Evolutionary conservation across 2,888 invertebrate species (phyloP).

Genomic region (Cyrtodaria siliqua): DNA sequence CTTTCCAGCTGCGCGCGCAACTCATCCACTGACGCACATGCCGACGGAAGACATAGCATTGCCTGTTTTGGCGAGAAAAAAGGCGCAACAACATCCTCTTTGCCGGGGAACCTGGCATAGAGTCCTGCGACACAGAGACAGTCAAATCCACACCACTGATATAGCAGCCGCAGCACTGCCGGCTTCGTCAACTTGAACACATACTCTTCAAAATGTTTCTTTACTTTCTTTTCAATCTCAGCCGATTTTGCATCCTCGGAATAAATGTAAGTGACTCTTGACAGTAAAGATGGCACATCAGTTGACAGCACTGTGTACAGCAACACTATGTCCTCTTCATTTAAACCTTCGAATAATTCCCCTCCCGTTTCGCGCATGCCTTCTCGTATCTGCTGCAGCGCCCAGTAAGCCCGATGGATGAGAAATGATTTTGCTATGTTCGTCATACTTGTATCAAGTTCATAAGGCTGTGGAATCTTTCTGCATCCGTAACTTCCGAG

Average conservation of each 20-base stretch:
- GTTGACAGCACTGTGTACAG: constrained; percentile 63
- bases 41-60: constrained; percentile 43
- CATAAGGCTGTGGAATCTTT: constrained; percentile 51
- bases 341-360: constrained; percentile 46
- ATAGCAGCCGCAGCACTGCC: constrained; percentile 54
- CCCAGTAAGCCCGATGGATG: constrained; percentile 65
- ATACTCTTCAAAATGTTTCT: constrained; percentile 65
- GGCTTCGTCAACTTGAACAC: constrained; percentile 58
- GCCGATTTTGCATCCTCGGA: constrained; percentile 40
- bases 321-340: constrained; percentile 61
- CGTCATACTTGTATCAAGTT: constrained; percentile 55
- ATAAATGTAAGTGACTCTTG: constrained; percentile 64
- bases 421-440: constrained; percentile 60
- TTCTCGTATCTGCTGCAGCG: constrained; percentile 56
- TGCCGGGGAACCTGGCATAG: constrained; percentile 55
- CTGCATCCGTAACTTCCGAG: constrained; percentile 65
- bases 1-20: constrained; percentile 37
- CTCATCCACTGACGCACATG: constrained; percentile 45
- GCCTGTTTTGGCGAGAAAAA: constrained; percentile 45
- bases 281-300: constrained; percentile 58
- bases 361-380: constrained; percentile 50
- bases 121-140: constrained; percentile 64
- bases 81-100: constrained; percentile 12
- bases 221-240: constrained; percentile 27
- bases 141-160: constrained; percentile 68